Evolutionary conservation across 2,888 invertebrate genomes (phyloP), one percentile per base, ranked within the genome.

Genomic region (Deilephila elpenor): DNA sequence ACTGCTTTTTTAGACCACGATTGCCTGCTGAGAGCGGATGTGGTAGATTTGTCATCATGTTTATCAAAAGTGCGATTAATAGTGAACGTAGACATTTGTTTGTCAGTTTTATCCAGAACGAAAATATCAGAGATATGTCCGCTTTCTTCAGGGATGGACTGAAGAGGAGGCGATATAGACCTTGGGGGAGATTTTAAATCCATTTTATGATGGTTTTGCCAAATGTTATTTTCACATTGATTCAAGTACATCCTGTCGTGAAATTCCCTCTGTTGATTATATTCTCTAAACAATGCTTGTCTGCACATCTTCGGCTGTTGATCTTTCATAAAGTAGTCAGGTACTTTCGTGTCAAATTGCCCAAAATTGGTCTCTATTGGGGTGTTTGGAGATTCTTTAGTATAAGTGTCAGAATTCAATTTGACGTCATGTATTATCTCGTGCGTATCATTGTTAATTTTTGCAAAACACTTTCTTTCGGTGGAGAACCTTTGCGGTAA

Each of bases 131-230:
- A 91, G 74, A 87, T 82, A 59, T 93, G 91, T 5, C 80, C 79
- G 76, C 91, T 94, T 78, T 95, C 95, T 85, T 95, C 95, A 17
- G 95, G 93, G 59, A 95, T 95, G 0, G 93, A 91, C 62, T 93
- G 91, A 20, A 95, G 83, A 3, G 93, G 91, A 3, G 92, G 92
- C 0, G 93, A 90, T 59, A 91, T 80, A 1, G 95, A 91, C 71
- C 93, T 83, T 1, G 91, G 91, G 1, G 95, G 94, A 0, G 94
- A 91, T 73, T 83, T 87, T 1, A 79, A 73, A 51, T 91, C 90
- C 19, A 74, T 70, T 75, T 83, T 86, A 20, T 84, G 77, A 20
- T 93, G 89, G 77, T 84, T 88, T 70, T 89, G 88, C 94, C 95
- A 95, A 37, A 89, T 80, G 74, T 92, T 89, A 29, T 88, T 86